phyloP scores from a whole-genome alignment of 92 coral and sea anemone genomes.

The Pocillopora meandrina region DNA sequence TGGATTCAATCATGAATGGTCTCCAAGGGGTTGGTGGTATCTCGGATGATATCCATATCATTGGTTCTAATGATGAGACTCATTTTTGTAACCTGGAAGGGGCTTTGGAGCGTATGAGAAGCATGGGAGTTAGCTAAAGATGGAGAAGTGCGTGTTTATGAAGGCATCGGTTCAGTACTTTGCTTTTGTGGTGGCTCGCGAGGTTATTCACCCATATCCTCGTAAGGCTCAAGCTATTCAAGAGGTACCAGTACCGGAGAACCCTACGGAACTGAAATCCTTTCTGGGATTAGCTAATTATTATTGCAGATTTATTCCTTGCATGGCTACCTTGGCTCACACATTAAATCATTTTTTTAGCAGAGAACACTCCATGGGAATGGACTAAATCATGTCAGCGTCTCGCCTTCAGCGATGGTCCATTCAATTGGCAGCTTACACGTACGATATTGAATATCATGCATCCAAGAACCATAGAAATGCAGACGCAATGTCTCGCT shows the following conservation, averaged over 20 bases:
- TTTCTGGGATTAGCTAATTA: too few relatives aligned
- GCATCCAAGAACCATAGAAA: background rate
- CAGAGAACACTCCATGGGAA: slow-evolving; percentile 3
- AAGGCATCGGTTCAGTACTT: slow-evolving; percentile 36
- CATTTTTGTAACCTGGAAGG: slow-evolving; percentile 46
- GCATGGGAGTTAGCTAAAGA: slow-evolving; percentile 42
- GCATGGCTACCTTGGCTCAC: slow-evolving; percentile 47
- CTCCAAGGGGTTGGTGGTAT: slow-evolving; percentile 54
- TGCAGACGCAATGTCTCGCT: background rate
- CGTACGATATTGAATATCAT: background rate
- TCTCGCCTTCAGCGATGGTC: background rate
- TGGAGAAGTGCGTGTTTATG: slow-evolving; percentile 44
- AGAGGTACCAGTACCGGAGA: slow-evolving; percentile 40
- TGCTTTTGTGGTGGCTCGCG: slow-evolving; percentile 35
- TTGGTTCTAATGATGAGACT: slow-evolving; percentile 32
- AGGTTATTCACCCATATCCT: slow-evolving; percentile 48
- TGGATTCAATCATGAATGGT: slow-evolving; percentile 55
- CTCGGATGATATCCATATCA: slow-evolving; percentile 44
- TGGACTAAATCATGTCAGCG: background rate
- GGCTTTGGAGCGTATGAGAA: slow-evolving; percentile 27
- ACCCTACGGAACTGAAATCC: slow-evolving; percentile 41
- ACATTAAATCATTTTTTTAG: slow-evolving; percentile 32
- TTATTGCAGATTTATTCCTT: slow-evolving; percentile 19
- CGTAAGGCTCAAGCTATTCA: slow-evolving; percentile 41
- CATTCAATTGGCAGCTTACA: background rate